phyloP scores from a whole-genome alignment of 2,113 vertebrate genomes.

The Rhinoderma darwinii region DNA sequence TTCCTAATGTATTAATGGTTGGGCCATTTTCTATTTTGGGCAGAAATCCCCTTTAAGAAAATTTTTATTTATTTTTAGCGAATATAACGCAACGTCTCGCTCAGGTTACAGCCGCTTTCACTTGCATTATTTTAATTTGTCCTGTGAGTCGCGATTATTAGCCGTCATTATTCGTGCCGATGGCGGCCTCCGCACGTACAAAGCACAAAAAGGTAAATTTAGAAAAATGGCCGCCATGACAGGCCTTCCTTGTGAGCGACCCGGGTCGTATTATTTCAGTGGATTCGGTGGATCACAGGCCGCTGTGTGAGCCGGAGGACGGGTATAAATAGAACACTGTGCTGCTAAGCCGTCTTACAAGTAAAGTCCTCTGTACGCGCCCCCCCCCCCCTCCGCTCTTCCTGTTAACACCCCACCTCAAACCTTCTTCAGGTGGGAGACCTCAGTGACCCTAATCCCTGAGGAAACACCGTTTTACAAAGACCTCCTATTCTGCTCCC shows the following conservation, averaged over 20 bases:
- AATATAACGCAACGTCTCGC: background rate
- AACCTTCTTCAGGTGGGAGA: constrained; percentile 46
- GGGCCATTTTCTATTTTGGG: background rate
- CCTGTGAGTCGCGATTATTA: too few species aligned
- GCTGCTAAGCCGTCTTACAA: constrained; percentile 33
- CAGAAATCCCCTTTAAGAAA: background rate
- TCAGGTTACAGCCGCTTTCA: background rate
- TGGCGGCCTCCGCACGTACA: background rate
- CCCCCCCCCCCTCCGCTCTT: constrained; percentile 9
- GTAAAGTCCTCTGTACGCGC: background rate
- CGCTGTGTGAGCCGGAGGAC: constrained; percentile 6
- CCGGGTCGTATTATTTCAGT: constrained; percentile 13
- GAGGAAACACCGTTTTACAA: constrained; percentile 20
- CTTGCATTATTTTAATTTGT: background rate
- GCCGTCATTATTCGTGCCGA: background rate
- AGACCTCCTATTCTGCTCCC: constrained; percentile 27
- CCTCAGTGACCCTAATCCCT: constrained; percentile 41
- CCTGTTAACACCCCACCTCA: constrained; percentile 35
- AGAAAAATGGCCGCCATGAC: background rate
- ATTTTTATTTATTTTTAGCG: background rate
- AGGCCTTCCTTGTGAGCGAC: constrained; percentile 7
- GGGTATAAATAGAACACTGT: constrained; percentile 48
- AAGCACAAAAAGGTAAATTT: constrained; percentile 11
- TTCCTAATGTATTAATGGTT: too few species aligned
- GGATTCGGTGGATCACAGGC: constrained; percentile 25